Evolutionary conservation across 2,888 invertebrate species (phyloP), one percentile per base, ranked within the genome.

Genomic region (Cantharis lateralis): DNA sequence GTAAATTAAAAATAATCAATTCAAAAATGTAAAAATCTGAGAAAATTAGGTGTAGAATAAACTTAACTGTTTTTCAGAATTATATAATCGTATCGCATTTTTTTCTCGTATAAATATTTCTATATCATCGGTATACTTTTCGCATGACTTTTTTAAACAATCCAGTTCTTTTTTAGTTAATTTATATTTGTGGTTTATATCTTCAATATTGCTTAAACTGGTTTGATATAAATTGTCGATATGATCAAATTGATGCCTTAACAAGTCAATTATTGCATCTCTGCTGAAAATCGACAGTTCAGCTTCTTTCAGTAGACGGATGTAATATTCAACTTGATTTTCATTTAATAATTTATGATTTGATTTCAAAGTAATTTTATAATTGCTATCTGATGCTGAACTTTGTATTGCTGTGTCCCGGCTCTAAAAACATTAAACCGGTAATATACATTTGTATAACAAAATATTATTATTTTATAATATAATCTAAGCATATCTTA

Each of bases 221-320:
- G 81, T 78, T 77, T 83, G 83, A 72, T 84, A 84, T 15, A 78
- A 75, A 15, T 80, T 80, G 75, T 85, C 84, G 69, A 83, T 79
- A 78, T 80, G 81, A 72, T 82, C 80, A 20, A 85, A 74, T 74
- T 84, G 85, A 2, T 78, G 68, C 71, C 84, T 82, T 15, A 85
- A 76, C 77, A 83, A 79, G n/a, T 74, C 71, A 15, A 85, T 84
- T n/a, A 85, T 75, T 4, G 76, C 75, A 63, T 85, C 84, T 81
- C 83, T 81, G 68, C 80, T 81, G 68, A 81, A 78, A 26, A 84
- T 71, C 7, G 69, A 79, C 68, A 81, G 77, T 74, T 84, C 82
- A 1, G 82, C 79, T 78, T 84, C 83, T 72, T 76, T 71, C 48
- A 82, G 69, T 7, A 79, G 73, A 10, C 74, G 24, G 13, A 74